Percentiles rank a stretch among this genome's conserved stretches.
phyloP scores from a whole-genome alignment of 2,888 invertebrate genomes.

The Hemistola chrysoprasaria region DNA sequence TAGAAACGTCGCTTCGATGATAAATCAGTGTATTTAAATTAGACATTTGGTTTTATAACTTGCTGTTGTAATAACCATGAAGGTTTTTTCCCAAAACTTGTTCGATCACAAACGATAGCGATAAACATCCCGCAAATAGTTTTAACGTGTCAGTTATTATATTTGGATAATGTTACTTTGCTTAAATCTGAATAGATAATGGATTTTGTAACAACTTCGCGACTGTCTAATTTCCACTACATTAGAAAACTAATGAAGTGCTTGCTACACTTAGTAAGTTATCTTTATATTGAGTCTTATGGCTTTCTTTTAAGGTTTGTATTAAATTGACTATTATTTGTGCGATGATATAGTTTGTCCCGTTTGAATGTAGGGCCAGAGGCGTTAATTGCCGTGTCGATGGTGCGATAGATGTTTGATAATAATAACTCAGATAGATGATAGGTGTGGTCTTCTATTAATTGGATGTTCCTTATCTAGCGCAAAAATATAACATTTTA shows the following conservation, averaged over 20 bases:
- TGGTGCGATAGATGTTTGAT: constrained; percentile 41
- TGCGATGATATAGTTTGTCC: constrained; percentile 8
- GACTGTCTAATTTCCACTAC: constrained; percentile 27
- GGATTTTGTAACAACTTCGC: constrained; percentile 27
- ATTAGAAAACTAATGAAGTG: constrained; percentile 21
- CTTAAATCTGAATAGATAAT: constrained; percentile 21
- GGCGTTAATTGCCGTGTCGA: constrained; percentile 55
- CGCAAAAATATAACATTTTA: constrained; percentile 17
- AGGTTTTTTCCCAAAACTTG: constrained; percentile 10
- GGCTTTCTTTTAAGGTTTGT: neutral
- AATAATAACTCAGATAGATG: constrained; percentile 43
- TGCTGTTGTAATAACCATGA: constrained; percentile 8
- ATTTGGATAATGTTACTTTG: constrained; percentile 12
- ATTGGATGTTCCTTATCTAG: constrained; percentile 23
- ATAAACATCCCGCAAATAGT: constrained; percentile 8
- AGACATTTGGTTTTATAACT: constrained; percentile 8
- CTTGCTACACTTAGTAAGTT: constrained; percentile 1
- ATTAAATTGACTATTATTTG: constrained; percentile 1
- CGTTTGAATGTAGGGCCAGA: constrained; percentile 22
- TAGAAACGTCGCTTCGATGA: constrained; percentile 12
- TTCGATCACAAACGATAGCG: neutral
- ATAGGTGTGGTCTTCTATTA: constrained; percentile 50
- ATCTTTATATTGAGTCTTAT: constrained; percentile 10
- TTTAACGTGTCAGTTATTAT: constrained; percentile 9
- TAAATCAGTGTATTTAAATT: constrained; percentile 18